Conservation (phyloP, 2,113 vertebrate genomes). For the Regulus satrapa region DNA sequence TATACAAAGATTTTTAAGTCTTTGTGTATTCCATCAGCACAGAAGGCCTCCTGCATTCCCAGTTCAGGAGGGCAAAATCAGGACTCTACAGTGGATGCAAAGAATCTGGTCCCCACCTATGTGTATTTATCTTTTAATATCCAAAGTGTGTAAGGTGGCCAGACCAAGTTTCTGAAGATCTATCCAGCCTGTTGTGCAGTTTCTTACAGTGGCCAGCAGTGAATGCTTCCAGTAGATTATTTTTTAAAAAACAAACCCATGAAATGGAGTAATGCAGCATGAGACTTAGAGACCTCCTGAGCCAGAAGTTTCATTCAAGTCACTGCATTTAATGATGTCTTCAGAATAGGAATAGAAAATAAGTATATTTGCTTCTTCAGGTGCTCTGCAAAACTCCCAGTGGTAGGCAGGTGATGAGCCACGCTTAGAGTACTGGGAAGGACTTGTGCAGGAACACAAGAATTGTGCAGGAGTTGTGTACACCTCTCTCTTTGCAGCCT, state of each 20-base stretch:
- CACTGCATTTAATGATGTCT: neutral
- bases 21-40: no score
- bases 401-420: neutral
- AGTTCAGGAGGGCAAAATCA: neutral
- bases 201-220: neutral
- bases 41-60: no score
- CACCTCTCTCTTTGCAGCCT: neutral
- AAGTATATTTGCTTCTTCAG: neutral
- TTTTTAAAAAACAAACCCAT: fast-evolving
- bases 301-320: neutral
- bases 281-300: neutral
- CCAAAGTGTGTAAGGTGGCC: neutral
- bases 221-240: neutral
- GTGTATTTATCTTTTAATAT: neutral
- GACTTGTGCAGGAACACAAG: neutral
- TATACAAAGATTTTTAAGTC: neutral
- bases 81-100: neutral
- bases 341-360: neutral
- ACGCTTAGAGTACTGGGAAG: neutral
- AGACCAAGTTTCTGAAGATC: neutral
- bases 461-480: no score
- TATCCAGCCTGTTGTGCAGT: neutral
- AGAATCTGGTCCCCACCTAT: neutral
- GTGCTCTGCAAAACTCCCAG: neutral
- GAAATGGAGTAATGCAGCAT: neutral